These are phyloP conservation scores for Macrobrachium nipponense DNA, from an alignment of 1,140 invertebrate genomes.

Conservation along the genomic window DNA sequence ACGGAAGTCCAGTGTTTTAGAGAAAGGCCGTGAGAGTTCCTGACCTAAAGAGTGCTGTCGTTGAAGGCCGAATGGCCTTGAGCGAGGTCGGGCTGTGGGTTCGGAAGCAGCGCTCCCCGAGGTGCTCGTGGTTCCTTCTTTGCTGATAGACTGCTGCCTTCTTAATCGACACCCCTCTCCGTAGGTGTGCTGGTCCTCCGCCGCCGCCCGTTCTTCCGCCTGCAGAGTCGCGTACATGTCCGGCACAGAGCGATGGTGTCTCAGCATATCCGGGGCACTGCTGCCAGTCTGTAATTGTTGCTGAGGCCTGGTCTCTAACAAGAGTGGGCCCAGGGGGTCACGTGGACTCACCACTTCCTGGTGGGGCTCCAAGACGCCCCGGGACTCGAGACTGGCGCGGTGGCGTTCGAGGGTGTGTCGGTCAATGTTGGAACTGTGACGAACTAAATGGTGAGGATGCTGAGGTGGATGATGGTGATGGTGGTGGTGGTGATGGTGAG, in stretches of 20 bases:
- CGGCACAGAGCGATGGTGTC: slow-evolving; percentile 63
- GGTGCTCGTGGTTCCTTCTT: slow-evolving; percentile 56
- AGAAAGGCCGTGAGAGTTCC: slow-evolving; percentile 61
- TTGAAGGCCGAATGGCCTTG: slow-evolving; percentile 56
- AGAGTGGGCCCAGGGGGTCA: slow-evolving; percentile 31
- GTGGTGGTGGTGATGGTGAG: slow-evolving; percentile 64
- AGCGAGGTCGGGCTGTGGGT: slow-evolving; percentile 45
- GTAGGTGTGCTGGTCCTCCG: slow-evolving; percentile 60
- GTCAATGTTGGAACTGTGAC: slow-evolving; percentile 62
- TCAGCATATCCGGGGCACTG: slow-evolving; percentile 51
- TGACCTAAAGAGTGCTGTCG: slow-evolving; percentile 63
- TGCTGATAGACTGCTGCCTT: slow-evolving; percentile 63
- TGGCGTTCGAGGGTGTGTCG: slow-evolving; percentile 61
- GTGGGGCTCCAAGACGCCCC: slow-evolving; percentile 50
- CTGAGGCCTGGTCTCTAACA: slow-evolving; percentile 9
- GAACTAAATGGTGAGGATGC: slow-evolving; percentile 55
- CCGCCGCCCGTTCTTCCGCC: slow-evolving; percentile 39
- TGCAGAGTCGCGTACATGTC: slow-evolving; percentile 64
- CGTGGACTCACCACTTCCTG: slow-evolving; percentile 57
- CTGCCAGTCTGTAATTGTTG: slow-evolving; percentile 31
- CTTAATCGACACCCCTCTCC: slow-evolving; percentile 61
- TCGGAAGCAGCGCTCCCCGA: slow-evolving; percentile 58
- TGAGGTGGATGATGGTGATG: slow-evolving; percentile 65
- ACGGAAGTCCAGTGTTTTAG: slow-evolving; percentile 49
- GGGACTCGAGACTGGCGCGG: slow-evolving; percentile 49